A percentile compares a stretch with the other conserved stretches of the same genome.
Conservation (phyloP, 2,888 invertebrate species). For the Andrena flavipes region DNA sequence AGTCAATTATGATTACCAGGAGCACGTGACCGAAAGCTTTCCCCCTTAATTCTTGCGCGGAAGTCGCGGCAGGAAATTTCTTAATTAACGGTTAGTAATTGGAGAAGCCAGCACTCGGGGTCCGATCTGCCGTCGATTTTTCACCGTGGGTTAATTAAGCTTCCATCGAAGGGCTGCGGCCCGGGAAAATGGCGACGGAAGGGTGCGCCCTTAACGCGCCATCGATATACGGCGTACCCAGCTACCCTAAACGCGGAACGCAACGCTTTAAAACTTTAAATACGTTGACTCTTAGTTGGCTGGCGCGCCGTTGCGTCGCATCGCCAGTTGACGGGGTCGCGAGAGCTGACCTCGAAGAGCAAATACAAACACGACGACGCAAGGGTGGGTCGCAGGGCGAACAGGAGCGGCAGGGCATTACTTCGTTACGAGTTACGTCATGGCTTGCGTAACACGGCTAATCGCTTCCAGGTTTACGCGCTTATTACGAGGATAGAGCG, state of each 20-base stretch:
- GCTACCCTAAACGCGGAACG: conserved; percentile 15
- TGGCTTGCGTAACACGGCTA: conserved; percentile 66
- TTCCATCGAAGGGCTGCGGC: background rate
- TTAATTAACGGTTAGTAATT: conserved; percentile 53
- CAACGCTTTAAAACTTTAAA: conserved; percentile 71
- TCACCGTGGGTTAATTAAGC: conserved; percentile 21
- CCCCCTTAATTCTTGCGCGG: conserved; percentile 14
- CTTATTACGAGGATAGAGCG: conserved; percentile 60
- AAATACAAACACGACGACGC: conserved; percentile 44
- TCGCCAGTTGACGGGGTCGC: conserved; percentile 19
- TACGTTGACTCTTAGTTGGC: conserved; percentile 72
- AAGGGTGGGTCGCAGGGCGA: conserved; percentile 23
- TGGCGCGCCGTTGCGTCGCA: conserved; percentile 33
- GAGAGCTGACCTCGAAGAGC: conserved; percentile 48
- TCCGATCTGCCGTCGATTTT: conserved; percentile 32
- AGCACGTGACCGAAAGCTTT: conserved; percentile 21
- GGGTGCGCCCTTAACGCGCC: conserved; percentile 1
- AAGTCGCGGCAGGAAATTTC: conserved; percentile 37
- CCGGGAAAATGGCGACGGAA: background rate
- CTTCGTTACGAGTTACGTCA: conserved; percentile 68
- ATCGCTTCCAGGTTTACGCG: conserved; percentile 66
- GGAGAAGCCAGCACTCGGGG: conserved; percentile 15
- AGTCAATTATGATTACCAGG: conserved; percentile 22
- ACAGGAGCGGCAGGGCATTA: conserved; percentile 47
- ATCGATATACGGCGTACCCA: conserved; percentile 8